Base-by-base conservation (phyloP, 30 jellyfish, hydroid and myxozoan genomes). In the Aurelia aurita region DNA sequence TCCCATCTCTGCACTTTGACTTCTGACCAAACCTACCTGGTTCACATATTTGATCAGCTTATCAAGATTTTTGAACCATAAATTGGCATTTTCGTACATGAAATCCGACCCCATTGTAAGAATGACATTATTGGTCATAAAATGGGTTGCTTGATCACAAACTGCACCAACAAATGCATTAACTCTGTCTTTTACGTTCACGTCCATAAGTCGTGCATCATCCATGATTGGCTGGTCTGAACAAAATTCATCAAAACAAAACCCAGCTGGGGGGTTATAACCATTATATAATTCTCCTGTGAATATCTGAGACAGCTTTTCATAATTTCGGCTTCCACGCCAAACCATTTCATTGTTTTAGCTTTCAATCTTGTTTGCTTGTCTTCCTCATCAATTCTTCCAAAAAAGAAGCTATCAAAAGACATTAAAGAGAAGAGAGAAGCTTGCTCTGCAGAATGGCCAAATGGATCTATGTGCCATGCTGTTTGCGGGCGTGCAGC, bases 391-490 rank as follows among this genome's bases (percentile, higher is more conserved):
- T 94, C 99, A 31, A 94, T 88, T 39, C 99, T 86, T 18, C 99
- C 99, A 58, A 94, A 94, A 74, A 94, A 94, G 61, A 94, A 94
- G 20, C 99, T 97, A 58, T 94, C 99, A 84, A 94, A 94, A 1
- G 99, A 94, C 99, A 94, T 94, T 86, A 88, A 35, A 0, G 99
- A 88, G 71, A 94, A 94, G 62, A 94, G 85, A 0, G 99, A 94
- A 2, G 99, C 99, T 60, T 94, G 99, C 59, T 94, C 99, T 19
- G 99, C 99, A 14, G 99, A 94, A 65, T 94, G 99, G 19, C 99
- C 99, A 85, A 94, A 94, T 34, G 99, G 99, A 60, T 94, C 99
- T 19, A 94, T 94, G 75, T 94, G 99, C 99, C 99, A 94, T 3
- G 99, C 99, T 27, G 89, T 90, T 60, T 74, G 55, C 23, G 99